Percentiles rank a stretch among this genome's conserved stretches.
Conservation (phyloP, 2,797 vertebrate species). For the Myoxocephalus aenaeus region DNA sequence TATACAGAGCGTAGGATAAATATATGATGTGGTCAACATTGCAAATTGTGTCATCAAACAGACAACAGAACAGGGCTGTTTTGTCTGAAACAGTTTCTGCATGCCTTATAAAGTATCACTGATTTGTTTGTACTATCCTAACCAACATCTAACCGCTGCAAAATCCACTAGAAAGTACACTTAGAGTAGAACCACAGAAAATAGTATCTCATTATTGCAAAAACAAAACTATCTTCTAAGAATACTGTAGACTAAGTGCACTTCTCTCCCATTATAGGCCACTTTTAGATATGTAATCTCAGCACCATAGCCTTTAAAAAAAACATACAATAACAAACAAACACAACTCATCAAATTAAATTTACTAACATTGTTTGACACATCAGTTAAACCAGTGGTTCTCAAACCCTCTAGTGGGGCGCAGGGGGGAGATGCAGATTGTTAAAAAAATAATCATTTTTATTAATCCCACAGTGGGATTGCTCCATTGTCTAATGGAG, state of each 20-base stretch:
- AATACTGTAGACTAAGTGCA: constrained; percentile 5
- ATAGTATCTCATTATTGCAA: constrained; percentile 46
- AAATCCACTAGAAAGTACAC: constrained; percentile 39
- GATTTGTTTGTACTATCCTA: constrained; percentile 41
- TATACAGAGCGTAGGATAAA: constrained; percentile 63
- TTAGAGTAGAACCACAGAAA: constrained; percentile 36
- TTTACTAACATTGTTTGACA: neutral
- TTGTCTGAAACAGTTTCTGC: constrained; percentile 45
- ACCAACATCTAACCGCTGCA: constrained; percentile 33
- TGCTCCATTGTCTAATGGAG: no score
- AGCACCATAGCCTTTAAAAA: neutral
- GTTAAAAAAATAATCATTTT: no score
- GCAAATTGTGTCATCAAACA: constrained; percentile 49
- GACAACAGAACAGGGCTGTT: constrained; percentile 50
- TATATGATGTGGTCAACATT: constrained; percentile 42
- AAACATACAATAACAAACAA: neutral
- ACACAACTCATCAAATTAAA: neutral
- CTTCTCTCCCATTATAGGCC: constrained; percentile 10
- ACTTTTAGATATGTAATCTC: constrained; percentile 20
- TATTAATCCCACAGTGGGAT: no score
- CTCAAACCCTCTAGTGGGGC: no score
- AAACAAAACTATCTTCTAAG: constrained; percentile 32
- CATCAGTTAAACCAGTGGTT: neutral
- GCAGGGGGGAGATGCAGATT: no score
- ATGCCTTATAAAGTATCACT: constrained; percentile 37